Conservation (phyloP, 2,797 vertebrate genomes). For the Pyrocephalus nanus region DNA sequence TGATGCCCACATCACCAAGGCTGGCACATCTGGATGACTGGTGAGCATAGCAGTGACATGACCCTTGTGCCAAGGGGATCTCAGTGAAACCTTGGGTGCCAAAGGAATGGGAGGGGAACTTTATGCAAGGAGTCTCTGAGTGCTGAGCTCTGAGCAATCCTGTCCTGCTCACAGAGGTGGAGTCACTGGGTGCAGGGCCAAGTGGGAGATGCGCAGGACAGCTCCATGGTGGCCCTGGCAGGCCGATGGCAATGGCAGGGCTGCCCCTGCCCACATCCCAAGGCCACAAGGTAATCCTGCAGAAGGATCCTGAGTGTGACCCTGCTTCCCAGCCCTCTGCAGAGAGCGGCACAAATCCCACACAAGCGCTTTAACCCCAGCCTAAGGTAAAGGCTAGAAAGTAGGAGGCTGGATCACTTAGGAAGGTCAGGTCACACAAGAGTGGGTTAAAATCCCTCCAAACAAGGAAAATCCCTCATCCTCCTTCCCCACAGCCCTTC, state of each 20-base stretch:
- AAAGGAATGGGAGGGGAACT: background rate
- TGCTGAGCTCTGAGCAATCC: background rate
- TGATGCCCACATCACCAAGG: background rate
- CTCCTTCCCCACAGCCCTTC: background rate
- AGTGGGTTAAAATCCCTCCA: background rate
- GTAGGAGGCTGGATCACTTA: background rate
- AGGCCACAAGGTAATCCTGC: background rate
- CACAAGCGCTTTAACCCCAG: constrained; percentile 4
- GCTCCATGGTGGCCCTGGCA: rapidly evolving
- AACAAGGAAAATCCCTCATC: background rate
- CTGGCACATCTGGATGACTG: rapidly evolving
- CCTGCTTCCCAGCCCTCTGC: background rate
- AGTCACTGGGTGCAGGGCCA: background rate
- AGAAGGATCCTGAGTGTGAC: background rate
- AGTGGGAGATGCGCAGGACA: background rate
- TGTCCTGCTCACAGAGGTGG: rapidly evolving
- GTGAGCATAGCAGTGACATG: background rate
- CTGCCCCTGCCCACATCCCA: background rate
- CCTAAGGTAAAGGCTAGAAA: background rate
- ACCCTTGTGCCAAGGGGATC: background rate
- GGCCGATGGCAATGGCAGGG: background rate
- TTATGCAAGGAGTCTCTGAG: background rate
- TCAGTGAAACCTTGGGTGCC: background rate
- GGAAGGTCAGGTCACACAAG: background rate
- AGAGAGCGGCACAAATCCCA: constrained; percentile 1